Evolutionary conservation across 2,113 vertebrate species (phyloP), one percentile per base, ranked within the genome.

Genomic region (Loxodonta africana): DNA sequence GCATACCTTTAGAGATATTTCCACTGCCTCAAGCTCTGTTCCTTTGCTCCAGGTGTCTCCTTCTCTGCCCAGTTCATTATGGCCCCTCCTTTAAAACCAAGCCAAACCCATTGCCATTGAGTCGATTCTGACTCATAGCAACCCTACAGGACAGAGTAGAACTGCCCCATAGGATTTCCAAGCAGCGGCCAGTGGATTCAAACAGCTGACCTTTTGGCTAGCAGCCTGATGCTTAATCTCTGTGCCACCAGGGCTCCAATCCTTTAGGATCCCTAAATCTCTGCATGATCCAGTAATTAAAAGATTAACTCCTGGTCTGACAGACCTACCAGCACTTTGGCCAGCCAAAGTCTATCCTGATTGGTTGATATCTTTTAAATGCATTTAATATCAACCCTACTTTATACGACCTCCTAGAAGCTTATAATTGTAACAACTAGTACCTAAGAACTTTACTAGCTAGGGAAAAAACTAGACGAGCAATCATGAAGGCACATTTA

Each of bases 401-500:
- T 92, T 63, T 63, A 62, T 41, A 57, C 25, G 23, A 44, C 94
- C n/a, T 81, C 41, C 51, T 60, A 88, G 41, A 63, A 63, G 51
- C 21, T 53, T 62, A 76, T 44, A 87, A 73, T 2, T 44, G n/a
- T 5, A 92, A 33, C 4, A 84, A 21, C 67, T 48, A 81, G 41
- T 76, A 67, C 25, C 46, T 87, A 73, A 87, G 60, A 96, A 53
- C 44, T 86, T 91, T 20, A 90, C 46, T 60, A 53, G 10, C n/a
- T 88, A 26, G 25, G 41, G 6, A 5, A 12, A 80, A 83, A 88
- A 83, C 62, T 41, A 76, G 25, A 41, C 20, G 2, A 62, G 44
- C 87, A 80, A 90, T 96, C 57, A 90, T 48, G 48, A 94, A 83
- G 71, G n/a, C 23, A 60, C 62, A 91, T 83, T 90, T 71, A 51